Conservation (phyloP, 2,797 vertebrate species). For the Apogon hyalosoma region DNA sequence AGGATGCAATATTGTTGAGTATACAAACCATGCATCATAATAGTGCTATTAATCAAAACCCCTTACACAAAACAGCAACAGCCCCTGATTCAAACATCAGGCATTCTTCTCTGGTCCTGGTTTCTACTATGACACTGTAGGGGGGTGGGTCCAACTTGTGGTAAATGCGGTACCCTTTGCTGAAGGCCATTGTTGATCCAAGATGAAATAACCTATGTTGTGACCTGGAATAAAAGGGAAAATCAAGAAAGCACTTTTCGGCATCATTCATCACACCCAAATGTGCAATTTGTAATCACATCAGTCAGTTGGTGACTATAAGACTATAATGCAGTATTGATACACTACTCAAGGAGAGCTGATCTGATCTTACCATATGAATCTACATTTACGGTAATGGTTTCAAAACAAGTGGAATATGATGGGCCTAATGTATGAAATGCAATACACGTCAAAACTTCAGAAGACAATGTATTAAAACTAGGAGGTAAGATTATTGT, state of each 20-base stretch:
- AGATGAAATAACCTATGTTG: constrained; percentile 61
- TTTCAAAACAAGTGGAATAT: neutral
- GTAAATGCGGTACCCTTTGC: constrained; percentile 97
- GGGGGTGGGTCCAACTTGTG: constrained; percentile 97
- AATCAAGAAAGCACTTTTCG: constrained; percentile 4
- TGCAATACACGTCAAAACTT: neutral
- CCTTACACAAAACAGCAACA: constrained; percentile 97
- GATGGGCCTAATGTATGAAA: neutral
- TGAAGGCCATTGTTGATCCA: constrained; percentile 92
- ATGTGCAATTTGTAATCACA: neutral
- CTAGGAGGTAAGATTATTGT: neutral
- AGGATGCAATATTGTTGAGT: neutral
- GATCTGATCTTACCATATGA: neutral
- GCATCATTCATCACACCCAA: neutral
- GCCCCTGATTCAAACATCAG: constrained; percentile 98
- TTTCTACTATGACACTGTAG: constrained; percentile 96
- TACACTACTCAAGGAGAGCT: neutral
- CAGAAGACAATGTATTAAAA: neutral
- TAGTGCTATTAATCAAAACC: constrained; percentile 33
- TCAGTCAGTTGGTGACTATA: neutral
- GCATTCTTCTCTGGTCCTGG: constrained; percentile 93
- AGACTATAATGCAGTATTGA: neutral
- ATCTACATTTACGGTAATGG: neutral
- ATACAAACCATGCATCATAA: constrained; percentile 6
- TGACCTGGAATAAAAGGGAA: constrained; percentile 61